Conservation (phyloP, 2,797 vertebrate genomes). For the Gila robusta region DNA sequence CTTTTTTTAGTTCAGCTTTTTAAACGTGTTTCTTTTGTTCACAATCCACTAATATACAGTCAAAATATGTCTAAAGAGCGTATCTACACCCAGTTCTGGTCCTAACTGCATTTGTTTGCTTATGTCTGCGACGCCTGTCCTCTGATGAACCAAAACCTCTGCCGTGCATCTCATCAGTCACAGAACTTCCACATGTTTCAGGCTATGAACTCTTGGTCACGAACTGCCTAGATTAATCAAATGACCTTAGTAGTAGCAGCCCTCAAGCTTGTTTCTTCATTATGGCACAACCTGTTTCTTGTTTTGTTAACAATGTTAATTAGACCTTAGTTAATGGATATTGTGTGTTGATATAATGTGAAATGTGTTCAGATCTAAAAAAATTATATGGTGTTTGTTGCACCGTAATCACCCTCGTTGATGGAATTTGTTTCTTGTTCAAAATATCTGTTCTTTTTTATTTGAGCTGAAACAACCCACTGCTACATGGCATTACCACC, state of each 20-base stretch:
- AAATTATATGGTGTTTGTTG: no score
- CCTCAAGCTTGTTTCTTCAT: not conserved
- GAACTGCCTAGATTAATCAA: no score
- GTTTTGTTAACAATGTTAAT: not conserved
- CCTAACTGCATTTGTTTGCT: not conserved
- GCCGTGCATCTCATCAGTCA: not conserved
- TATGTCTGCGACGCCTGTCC: not conserved
- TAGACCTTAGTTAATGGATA: not conserved
- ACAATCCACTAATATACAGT: not conserved
- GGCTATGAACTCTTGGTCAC: not conserved
- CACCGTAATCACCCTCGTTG: not conserved
- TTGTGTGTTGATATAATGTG: not conserved
- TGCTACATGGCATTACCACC: not conserved
- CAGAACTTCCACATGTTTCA: not conserved
- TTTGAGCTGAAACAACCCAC: not conserved
- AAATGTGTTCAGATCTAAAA: not conserved
- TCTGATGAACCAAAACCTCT: no score
- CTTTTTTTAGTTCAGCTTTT: conserved; percentile 10
- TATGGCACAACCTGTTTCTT: not conserved
- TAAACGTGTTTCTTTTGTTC: not conserved
- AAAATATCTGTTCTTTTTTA: not conserved
- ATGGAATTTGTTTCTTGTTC: not conserved
- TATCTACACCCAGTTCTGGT: no score
- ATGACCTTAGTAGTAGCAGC: not conserved
- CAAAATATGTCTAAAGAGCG: not conserved